Evolutionary conservation across 2,888 invertebrate genomes (phyloP), one percentile per base, ranked within the genome.

Genomic region (Lucinisca nassula): DNA sequence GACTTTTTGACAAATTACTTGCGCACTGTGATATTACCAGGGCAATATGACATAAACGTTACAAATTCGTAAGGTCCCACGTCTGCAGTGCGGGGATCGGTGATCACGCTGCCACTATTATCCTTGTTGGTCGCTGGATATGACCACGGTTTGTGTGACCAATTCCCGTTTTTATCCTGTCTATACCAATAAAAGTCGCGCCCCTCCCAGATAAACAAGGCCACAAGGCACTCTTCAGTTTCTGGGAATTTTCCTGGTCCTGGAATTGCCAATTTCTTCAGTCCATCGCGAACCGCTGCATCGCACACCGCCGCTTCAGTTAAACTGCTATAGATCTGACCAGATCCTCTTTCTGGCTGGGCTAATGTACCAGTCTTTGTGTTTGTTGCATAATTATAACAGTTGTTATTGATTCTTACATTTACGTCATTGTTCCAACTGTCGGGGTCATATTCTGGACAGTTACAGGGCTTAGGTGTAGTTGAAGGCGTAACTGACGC

Each of bases 351-450:
- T 3, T 87, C 89, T 4, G 89, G 89, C 35, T 87, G 87, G 17
- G 89, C 89, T 30, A 87, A 79, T 21, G 89, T 87, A 49, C 85
- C 84, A 37, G 89, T 89, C 0, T 84, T 80, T n/a, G 40, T 45
- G 78, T 89, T 78, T 58, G 84, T 89, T 51, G 80, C 89, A 37
- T 89, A 89, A 77, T 89, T 89, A 32, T 89, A 89, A 45, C 89
- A 89, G 27, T 87, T 87, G 74, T 89, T 87, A n/a, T n/a, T n/a
- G n/a, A n/a, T 21, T 49, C 67, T 0, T 79, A 35, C 82, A 51
- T n/a, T 17, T 76, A 35, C 6, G 35, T 17, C 67, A 21, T 61
- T 79, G 38, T 81, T 81, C 85, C 85, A 85, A 58, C 78, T 81
- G n/a, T 49, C 30, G 0, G 85, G 85, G 30, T 85, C 85, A 21